Conservation (phyloP, 2,797 vertebrate species). For the Lutjanus argentimaculatus region DNA sequence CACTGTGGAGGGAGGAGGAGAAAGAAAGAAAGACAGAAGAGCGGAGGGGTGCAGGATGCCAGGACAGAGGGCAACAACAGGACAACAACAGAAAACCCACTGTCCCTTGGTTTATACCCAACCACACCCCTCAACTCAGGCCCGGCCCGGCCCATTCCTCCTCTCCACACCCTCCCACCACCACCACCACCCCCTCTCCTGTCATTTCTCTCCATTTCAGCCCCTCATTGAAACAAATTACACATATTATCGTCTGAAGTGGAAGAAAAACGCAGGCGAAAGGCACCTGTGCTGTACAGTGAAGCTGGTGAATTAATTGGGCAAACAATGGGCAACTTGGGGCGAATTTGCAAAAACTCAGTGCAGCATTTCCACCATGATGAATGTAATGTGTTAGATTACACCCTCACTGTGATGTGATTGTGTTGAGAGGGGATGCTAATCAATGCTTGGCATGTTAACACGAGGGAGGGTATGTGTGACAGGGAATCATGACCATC, state of each 20-base stretch:
- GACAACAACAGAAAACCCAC: conserved; percentile 79
- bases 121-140: conserved; percentile 81
- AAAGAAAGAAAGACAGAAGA: conserved; percentile 41
- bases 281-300: conserved; percentile 48
- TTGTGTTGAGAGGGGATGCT: conserved; percentile 36
- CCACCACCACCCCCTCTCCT: background rate
- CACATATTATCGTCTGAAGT: conserved; percentile 43
- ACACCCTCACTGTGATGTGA: conserved; percentile 35
- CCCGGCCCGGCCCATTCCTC: conserved; percentile 66
- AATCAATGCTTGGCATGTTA: conserved; percentile 46
- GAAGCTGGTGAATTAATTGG: conserved; percentile 46
- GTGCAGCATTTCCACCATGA: conserved; percentile 18
- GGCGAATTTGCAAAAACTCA: conserved; percentile 34
- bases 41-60: conserved; percentile 62
- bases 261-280: conserved; percentile 18
- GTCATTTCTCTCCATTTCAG: conserved; percentile 35
- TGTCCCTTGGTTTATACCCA: conserved; percentile 83
- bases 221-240: conserved; percentile 50
- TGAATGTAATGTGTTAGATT: conserved; percentile 46
- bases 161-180: conserved; percentile 22
- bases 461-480: background rate
- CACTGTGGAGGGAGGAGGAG: conserved; percentile 52
- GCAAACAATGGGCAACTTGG: conserved; percentile 53
- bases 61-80: conserved; percentile 67
- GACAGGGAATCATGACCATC: conserved; percentile 36